Percentiles rank a stretch among this genome's conserved stretches.
Conservation (phyloP, 1,140 invertebrate genomes). For the Yoshiicerus persimilis region DNA sequence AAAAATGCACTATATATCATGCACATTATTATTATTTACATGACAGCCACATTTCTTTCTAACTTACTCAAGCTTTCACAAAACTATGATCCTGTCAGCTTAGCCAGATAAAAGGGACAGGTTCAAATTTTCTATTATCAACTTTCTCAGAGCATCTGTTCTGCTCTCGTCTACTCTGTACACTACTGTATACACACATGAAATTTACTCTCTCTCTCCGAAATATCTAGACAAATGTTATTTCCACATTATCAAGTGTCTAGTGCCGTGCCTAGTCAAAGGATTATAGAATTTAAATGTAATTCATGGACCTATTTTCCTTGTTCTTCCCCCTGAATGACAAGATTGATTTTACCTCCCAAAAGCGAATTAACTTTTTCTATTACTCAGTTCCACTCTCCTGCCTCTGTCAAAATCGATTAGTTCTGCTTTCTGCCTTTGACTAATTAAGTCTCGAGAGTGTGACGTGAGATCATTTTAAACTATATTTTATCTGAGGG, state of each 20-base stretch:
- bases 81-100: not conserved
- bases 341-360: not conserved
- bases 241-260: too few relatives aligned
- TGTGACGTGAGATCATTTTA: not conserved
- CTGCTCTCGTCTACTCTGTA: too few relatives aligned
- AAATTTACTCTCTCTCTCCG: not conserved
- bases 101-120: not conserved
- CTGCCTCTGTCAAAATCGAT: not conserved
- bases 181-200: too few relatives aligned
- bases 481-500: not conserved
- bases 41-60: not conserved
- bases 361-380: not conserved
- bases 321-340: not conserved
- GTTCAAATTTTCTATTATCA: not conserved
- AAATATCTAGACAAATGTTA: too few relatives aligned
- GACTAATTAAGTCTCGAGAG: not conserved
- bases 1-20: not conserved
- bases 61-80: not conserved
- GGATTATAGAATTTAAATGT: not conserved
- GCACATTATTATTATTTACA: not conserved
- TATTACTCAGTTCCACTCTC: not conserved
- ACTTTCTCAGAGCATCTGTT: not conserved
- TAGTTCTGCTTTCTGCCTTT: not conserved
- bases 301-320: not conserved
- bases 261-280: not conserved